These are phyloP conservation scores for Mesitornis unicolor DNA, from an alignment of 2,113 vertebrate species.

Conservation along the genomic window DNA sequence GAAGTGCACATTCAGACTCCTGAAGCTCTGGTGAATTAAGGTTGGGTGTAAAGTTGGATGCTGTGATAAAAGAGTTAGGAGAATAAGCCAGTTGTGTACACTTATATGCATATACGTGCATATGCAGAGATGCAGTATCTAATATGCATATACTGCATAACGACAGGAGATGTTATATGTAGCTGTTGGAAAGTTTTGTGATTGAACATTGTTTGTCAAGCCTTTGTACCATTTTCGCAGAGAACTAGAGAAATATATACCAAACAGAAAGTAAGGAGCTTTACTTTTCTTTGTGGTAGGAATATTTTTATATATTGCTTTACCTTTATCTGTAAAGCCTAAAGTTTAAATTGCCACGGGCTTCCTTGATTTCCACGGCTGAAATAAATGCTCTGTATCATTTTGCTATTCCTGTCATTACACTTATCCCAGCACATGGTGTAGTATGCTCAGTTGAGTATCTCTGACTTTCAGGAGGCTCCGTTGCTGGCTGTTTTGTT, in stretches of 20 bases:
- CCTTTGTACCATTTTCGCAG: neutral
- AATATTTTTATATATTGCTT: neutral
- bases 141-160: neutral
- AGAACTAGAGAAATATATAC: neutral
- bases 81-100: neutral
- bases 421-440: conserved; percentile 28
- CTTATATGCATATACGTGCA: neutral
- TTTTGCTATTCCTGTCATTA: conserved; percentile 62
- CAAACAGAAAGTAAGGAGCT: neutral
- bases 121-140: neutral
- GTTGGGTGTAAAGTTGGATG: neutral
- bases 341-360: conserved; percentile 49
- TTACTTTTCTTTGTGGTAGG: neutral
- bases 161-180: neutral
- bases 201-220: neutral
- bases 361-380: conserved; percentile 45
- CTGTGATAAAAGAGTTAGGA: neutral
- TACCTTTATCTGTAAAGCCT: conserved; percentile 41
- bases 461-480: conserved; percentile 56
- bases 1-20: neutral
- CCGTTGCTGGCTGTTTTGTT: conserved; percentile 33
- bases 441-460: conserved; percentile 42
- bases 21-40: neutral
- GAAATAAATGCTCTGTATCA: conserved; percentile 47
- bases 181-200: neutral